Conservation (phyloP, 1,140 invertebrate species). For the Anastrepha ludens region DNA sequence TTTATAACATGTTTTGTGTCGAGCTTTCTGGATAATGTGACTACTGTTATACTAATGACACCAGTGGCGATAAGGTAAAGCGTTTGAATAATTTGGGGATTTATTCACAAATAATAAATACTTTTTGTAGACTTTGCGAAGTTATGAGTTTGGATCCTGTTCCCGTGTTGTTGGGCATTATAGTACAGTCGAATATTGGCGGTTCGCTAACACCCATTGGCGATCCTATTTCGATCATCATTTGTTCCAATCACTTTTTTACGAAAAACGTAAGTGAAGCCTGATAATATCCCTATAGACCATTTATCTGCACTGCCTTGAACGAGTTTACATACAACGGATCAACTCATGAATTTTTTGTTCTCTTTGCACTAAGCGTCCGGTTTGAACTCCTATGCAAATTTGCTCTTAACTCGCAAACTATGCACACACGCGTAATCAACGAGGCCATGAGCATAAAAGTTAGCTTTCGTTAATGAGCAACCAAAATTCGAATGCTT, state of each 20-base stretch:
- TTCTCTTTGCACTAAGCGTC: too few species aligned
- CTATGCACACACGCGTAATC: too few species aligned
- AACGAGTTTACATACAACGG: neutral
- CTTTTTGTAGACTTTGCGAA: slow-evolving; percentile 80
- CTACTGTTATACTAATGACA: slow-evolving; percentile 85
- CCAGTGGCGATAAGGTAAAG: slow-evolving; percentile 83
- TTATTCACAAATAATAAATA: neutral
- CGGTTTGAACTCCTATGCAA: too few species aligned
- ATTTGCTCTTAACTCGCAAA: too few species aligned
- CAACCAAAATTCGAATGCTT: too few species aligned
- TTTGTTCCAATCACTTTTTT: slow-evolving; percentile 82
- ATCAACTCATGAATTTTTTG: too few species aligned
- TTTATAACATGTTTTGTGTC: slow-evolving; percentile 83
- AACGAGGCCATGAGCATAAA: too few species aligned
- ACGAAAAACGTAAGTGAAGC: slow-evolving; percentile 75
- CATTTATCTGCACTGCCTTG: neutral
- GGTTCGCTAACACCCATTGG: slow-evolving; percentile 86
- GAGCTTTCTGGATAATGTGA: slow-evolving; percentile 87
- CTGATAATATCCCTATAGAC: neutral
- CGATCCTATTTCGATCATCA: slow-evolving; percentile 89
- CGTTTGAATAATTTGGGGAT: neutral
- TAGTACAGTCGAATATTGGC: slow-evolving; percentile 88
- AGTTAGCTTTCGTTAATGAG: too few species aligned
- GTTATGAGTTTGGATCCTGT: slow-evolving; percentile 86
- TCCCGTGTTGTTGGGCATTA: slow-evolving; percentile 81